Evolutionary conservation across 2,888 invertebrate genomes (phyloP), one percentile per base, ranked within the genome.

Genomic region (Abscondita cerata): DNA sequence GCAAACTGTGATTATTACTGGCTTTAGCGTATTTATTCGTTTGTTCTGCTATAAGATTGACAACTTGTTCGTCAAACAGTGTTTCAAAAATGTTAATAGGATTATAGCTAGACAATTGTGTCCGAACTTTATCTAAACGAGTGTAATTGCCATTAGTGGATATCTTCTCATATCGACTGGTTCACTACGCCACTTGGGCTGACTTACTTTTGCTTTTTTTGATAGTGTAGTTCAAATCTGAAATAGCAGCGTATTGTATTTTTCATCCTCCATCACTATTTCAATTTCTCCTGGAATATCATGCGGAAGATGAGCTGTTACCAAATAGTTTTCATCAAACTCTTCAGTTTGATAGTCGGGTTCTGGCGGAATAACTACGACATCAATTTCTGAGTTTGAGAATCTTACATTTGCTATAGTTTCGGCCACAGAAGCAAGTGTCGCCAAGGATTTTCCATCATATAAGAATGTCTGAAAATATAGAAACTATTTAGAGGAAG

Each of bases 131-230:
- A 25, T 6, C 6, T 6, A 36, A 36, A 36, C 36, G 11, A 36
- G 11, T 36, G 36, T 4, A 36, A 11, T 36, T 36, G 3, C 36
- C 36, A 36, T 36, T 36, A 12, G 36, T 36, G 36, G 36, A 36
- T 36, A 11, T 36, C 36, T 6, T 5, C 11, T 36, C 11, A 36
- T 36, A 36, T 36, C 36, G 5, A 36, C 11, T 36, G n/a, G 36
- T 36, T 36, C 11, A 11, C 36, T 36, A 36, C 11, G 2, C 36
- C 36, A 36, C 36, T 5, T 36, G 36, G 2, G 36, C 36, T 36
- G 36, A 36, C 36, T 36, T 36, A 36, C 11, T 36, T 36, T 36
- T 36, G 36, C 36, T 36, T 36, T 25, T 36, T 36, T 36, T 36
- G 36, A 36, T 36, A 36, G 36, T 36, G 36, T 36, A 36, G 36